Percentiles rank a stretch among this genome's conserved stretches.
Evolutionary conservation across 2,113 vertebrate genomes (phyloP).

Genomic region (Hemichromis elongatus): DNA sequence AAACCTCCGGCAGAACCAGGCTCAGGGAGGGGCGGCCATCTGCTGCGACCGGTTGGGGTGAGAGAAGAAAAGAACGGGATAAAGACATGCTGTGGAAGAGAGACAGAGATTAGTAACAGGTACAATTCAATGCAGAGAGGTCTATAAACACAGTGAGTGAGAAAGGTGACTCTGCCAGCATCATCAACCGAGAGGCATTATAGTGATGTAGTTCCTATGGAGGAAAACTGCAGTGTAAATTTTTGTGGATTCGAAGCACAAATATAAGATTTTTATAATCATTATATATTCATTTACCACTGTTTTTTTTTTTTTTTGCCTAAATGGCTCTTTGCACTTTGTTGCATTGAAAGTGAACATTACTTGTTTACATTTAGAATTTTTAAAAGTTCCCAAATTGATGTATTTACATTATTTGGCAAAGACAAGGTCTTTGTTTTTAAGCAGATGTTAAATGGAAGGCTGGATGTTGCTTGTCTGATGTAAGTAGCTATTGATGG

Average conservation of each 20-base stretch:
- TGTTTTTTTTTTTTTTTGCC: neutral
- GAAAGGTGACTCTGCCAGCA: neutral
- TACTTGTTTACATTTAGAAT: neutral
- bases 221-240: neutral
- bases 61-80: too few relatives aligned
- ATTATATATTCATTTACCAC: neutral
- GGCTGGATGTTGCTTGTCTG: neutral
- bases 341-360: neutral
- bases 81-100: too few relatives aligned
- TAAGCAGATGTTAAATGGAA: neutral
- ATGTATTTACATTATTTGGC: neutral
- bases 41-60: too few relatives aligned
- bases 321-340: neutral
- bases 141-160: too few relatives aligned
- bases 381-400: neutral
- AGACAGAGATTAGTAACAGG: too few relatives aligned
- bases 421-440: neutral
- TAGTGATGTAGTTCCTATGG: neutral
- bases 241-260: neutral
- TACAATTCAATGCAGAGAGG: too few relatives aligned
- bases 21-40: too few relatives aligned
- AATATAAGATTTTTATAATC: neutral
- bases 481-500: neutral
- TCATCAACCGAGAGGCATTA: conserved; percentile 12
- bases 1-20: too few relatives aligned